Conservation (phyloP, 2,797 vertebrate species). For the Hafferia zeledoni region DNA sequence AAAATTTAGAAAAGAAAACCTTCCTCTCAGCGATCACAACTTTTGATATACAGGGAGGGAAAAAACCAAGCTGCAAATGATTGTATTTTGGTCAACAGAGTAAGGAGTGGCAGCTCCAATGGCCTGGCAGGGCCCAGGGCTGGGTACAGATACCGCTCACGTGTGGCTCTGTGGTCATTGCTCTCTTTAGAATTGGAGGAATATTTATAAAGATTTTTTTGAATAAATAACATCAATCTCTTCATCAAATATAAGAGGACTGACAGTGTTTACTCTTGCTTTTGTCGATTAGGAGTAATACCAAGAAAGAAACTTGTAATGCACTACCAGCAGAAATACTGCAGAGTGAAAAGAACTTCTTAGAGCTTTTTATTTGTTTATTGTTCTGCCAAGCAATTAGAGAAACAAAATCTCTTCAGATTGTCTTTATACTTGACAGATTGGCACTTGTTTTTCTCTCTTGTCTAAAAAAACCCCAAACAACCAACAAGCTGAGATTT, state of each 20-base stretch:
- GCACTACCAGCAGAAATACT: background rate
- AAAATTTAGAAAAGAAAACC: constrained; percentile 3
- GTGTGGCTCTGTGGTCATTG: rapidly evolving
- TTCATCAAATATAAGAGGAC: background rate
- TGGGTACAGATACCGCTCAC: background rate
- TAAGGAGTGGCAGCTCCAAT: background rate
- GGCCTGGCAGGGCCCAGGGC: background rate
- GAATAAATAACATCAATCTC: background rate
- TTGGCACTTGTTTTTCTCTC: constrained; percentile 19
- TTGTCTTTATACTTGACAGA: background rate
- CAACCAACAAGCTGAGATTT: background rate
- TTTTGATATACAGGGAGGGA: background rate
- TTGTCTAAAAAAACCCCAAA: background rate
- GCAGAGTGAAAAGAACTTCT: background rate
- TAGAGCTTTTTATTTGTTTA: background rate
- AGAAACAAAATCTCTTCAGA: constrained; percentile 8
- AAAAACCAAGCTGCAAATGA: background rate
- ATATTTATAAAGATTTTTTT: background rate
- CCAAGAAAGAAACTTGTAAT: background rate
- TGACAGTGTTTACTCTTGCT: background rate
- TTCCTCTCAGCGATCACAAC: background rate
- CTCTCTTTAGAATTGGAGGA: background rate
- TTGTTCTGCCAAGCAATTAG: constrained; percentile 14
- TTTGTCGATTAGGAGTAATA: background rate
- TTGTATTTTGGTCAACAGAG: background rate